phyloP scores from a whole-genome alignment of 2,113 vertebrate genomes.

The Mohoua ochrocephala region DNA sequence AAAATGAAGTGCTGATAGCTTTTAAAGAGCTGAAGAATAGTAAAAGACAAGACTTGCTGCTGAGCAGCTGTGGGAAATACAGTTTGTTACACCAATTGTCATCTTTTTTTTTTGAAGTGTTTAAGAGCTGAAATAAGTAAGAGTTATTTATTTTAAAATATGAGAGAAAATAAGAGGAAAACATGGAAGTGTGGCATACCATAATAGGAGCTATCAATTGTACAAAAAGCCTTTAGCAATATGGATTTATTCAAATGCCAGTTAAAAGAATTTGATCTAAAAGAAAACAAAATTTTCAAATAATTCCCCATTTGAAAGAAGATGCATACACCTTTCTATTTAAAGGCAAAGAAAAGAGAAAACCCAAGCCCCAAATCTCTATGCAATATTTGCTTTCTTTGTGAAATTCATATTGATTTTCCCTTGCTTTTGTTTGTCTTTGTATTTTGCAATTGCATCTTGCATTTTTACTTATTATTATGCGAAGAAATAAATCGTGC shows the following conservation, averaged over 20 bases:
- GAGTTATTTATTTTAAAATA: not conserved
- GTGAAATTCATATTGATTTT: not conserved
- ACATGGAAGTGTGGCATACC: not conserved
- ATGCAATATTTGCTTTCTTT: not conserved
- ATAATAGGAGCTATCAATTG: not conserved
- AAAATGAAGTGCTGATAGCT: not conserved
- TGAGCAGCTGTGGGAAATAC: not conserved
- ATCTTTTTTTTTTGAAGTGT: not conserved
- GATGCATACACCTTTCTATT: not conserved
- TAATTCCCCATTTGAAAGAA: not conserved
- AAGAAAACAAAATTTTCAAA: not conserved
- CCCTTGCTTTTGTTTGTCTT: not conserved
- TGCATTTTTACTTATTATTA: not conserved
- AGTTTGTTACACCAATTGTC: not conserved
- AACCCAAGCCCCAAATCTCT: not conserved
- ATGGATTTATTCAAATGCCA: conserved; percentile 4
- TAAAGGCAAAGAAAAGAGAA: conserved; percentile 25
- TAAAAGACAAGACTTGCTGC: not conserved
- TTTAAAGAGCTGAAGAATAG: not conserved
- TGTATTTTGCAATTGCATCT: not conserved
- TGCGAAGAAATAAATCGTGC: not conserved
- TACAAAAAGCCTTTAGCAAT: conserved; percentile 10
- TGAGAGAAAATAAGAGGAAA: not conserved
- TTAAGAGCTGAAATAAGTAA: not conserved
- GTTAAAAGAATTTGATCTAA: conserved; percentile 36